Percentiles rank a stretch among this genome's conserved stretches.
These are phyloP conservation scores for Acrocephalus scirpaceus DNA, from an alignment of 2,797 vertebrate species.

Conservation along the genomic window DNA sequence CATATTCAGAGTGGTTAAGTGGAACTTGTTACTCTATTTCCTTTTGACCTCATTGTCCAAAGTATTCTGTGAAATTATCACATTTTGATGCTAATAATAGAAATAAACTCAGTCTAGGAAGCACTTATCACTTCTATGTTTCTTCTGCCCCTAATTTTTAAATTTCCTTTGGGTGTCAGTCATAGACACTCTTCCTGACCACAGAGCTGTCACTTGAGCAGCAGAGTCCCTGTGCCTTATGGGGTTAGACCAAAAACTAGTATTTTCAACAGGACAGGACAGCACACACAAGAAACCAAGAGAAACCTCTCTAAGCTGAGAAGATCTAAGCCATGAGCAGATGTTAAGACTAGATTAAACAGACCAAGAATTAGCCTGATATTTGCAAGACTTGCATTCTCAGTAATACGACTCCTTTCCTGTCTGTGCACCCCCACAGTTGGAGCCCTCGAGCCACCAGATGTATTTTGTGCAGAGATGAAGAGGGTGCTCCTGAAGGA, in stretches of 20 bases:
- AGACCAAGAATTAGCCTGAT: neutral
- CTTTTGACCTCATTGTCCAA: neutral
- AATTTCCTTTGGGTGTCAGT: neutral
- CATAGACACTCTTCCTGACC: neutral
- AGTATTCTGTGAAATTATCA: neutral
- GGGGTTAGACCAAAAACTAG: neutral
- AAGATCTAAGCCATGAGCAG: neutral
- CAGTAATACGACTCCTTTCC: neutral
- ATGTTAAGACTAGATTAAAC: neutral
- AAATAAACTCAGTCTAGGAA: neutral
- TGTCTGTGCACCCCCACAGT: neutral
- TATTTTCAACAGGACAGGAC: neutral
- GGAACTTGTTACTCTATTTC: neutral
- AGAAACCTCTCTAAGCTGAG: neutral
- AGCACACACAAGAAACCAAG: neutral
- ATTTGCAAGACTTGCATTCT: neutral
- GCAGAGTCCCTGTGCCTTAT: neutral
- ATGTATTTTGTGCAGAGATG: neutral
- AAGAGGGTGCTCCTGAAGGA: neutral
- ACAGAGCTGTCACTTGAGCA: neutral
- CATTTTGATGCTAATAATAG: neutral
- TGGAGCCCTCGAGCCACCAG: fast-evolving
- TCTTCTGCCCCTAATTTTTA: neutral
- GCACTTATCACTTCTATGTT: neutral
- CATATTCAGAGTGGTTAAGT: neutral